phyloP scores from a whole-genome alignment of 2,888 invertebrate genomes.

The Didymodactylos carnosus region DNA sequence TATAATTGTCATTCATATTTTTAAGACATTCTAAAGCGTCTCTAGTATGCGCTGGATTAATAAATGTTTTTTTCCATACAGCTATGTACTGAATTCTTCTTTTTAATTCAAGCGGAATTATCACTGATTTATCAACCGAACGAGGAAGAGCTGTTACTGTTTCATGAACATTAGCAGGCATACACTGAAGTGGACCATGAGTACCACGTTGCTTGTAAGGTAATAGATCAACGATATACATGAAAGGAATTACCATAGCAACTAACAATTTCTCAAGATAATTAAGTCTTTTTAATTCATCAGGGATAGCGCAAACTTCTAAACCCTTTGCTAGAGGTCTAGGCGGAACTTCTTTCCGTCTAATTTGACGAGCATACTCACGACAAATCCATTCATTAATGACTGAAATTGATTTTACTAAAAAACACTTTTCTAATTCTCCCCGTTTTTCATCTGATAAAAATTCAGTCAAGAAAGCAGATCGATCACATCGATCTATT shows the following conservation, averaged over 20 bases:
- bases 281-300: neutral
- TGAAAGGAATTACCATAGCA: neutral
- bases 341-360: neutral
- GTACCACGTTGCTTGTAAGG: neutral
- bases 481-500: neutral
- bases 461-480: neutral
- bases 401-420: neutral
- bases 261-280: neutral
- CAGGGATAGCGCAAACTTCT: neutral
- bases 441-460: neutral
- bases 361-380: neutral
- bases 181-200: neutral
- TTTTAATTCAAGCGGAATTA: slow-evolving; percentile 22
- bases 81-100: slow-evolving; percentile 13
- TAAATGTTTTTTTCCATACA: neutral
- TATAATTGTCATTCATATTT: slow-evolving; percentile 11
- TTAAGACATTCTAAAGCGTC: slow-evolving; percentile 10
- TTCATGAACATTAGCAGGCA: slow-evolving; percentile 19
- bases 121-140: slow-evolving; percentile 19
- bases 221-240: neutral
- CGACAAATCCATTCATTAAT: neutral
- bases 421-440: neutral
- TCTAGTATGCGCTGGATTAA: neutral
- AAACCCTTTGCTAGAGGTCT: neutral
- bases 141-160: slow-evolving; percentile 17